Evolutionary conservation across 2,113 vertebrate species (phyloP).

Genomic region (Sclerurus mexicanus): DNA sequence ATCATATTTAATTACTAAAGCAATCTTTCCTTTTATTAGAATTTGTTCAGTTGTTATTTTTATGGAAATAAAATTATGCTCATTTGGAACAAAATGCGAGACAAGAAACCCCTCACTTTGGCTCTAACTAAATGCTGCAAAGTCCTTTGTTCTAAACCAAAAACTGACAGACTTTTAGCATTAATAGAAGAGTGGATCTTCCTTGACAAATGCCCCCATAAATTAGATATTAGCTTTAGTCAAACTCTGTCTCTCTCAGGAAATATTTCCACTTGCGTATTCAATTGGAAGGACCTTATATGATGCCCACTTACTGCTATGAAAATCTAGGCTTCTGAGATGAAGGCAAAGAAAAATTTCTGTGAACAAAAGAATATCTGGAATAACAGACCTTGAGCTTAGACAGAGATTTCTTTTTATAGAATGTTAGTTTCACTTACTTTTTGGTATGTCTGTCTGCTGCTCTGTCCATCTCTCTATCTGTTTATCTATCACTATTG

Average conservation of each 20-base stretch:
- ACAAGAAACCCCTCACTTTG: constrained; percentile 3
- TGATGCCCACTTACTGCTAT: constrained; percentile 39
- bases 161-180: constrained; percentile 38
- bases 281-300: constrained; percentile 47
- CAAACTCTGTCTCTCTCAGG: constrained; percentile 62
- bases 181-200: constrained; percentile 56
- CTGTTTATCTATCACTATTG: constrained; percentile 42
- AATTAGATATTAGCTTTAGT: constrained; percentile 72
- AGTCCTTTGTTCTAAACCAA: constrained; percentile 24
- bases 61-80: neutral
- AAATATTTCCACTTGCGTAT: constrained; percentile 68
- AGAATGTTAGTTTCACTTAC: constrained; percentile 41
- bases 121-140: neutral
- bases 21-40: neutral
- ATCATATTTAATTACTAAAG: neutral
- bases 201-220: constrained; percentile 70
- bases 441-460: constrained; percentile 47
- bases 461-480: constrained; percentile 1
- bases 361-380: constrained; percentile 54
- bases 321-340: constrained; percentile 16
- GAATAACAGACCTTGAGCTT: constrained; percentile 11
- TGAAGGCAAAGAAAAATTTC: constrained; percentile 54
- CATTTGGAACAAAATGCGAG: constrained; percentile 7
- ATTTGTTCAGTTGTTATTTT: constrained; percentile 31
- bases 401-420: constrained; percentile 22